Base-by-base conservation (phyloP, 2,888 invertebrate species). In the Leptinotarsa tumamoca region DNA sequence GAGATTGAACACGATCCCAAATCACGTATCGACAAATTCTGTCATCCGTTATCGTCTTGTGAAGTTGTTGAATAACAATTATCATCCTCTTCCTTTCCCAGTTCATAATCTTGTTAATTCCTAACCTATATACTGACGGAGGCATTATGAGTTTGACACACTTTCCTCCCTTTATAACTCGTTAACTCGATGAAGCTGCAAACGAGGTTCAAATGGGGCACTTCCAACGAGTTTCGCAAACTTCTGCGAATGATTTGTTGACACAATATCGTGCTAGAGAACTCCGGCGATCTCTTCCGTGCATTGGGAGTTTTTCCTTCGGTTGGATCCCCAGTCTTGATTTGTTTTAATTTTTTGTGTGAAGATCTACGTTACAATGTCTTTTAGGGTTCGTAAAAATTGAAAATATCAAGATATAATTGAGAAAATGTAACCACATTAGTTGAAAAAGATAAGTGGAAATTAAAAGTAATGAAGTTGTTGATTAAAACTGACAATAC, bases 121-220 rank as follows among this genome's bases (percentile, higher is more conserved):
- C 78, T 77, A 78, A 80, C 80, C 80, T 78, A 78, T 70, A 73
- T 69, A 56, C 54, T 21, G 72, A 78, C 54, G 23, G 72, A 78
- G 73, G 72, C 76, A 77, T 76, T 77, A 78, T 72, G 73, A 77
- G 75, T 79, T 79, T 81, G 82, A 79, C 82, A 81, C 77, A 81
- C 75, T 81, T 82, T 76, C 72, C 68, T 77, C 81, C 80, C 78
- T 75, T 74, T 71, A 71, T 72, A 73, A 78, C 77, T 72, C 74
- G 72, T 54, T 79, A 77, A 75, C 77, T 70, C 77, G 76, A 78
- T 75, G 68, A 77, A 67, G 73, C 50, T 73, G 68, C 71, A 58
- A 72, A 67, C 51, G 75, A 43, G 63, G 71, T 52, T 61, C 43
- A 52, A 66, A 66, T 27, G 66, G 71, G 18, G 33, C 66, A 27